Conservation (phyloP, 1,140 invertebrate species). For the Apis dorsata region DNA sequence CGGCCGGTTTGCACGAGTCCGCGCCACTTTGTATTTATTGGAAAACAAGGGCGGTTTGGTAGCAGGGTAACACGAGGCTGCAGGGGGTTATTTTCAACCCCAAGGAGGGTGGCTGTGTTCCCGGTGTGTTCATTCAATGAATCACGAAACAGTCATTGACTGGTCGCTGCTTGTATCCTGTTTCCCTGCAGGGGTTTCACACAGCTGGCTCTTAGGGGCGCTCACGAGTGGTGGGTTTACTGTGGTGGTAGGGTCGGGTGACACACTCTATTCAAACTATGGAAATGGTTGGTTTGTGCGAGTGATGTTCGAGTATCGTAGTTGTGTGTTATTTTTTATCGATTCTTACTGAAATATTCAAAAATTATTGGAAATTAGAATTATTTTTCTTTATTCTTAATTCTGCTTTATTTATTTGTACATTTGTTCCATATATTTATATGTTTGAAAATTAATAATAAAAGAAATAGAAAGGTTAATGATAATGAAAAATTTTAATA, state of each 20-base stretch:
- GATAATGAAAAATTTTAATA: background rate
- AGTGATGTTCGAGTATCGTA: background rate
- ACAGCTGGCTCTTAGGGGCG: slow-evolving; percentile 14
- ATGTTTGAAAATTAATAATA: background rate
- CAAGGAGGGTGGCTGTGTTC: slow-evolving; percentile 59
- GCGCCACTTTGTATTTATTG: slow-evolving; percentile 77
- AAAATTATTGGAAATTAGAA: background rate
- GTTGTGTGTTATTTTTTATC: background rate
- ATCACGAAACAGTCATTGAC: slow-evolving; percentile 65
- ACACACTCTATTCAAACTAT: background rate
- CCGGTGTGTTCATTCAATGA: slow-evolving; percentile 56
- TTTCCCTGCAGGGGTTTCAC: slow-evolving; percentile 10
- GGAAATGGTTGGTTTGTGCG: too few species aligned
- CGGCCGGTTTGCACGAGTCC: background rate
- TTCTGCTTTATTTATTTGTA: background rate
- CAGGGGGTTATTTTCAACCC: slow-evolving; percentile 70
- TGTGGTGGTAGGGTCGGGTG: background rate
- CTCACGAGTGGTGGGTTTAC: background rate
- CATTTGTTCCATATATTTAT: too few species aligned
- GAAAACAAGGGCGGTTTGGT: slow-evolving; percentile 79
- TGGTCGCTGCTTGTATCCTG: slow-evolving; percentile 17
- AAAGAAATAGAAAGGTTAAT: background rate
- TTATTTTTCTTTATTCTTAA: background rate
- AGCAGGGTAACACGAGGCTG: slow-evolving; percentile 73
- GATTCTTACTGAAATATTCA: background rate